A percentile compares a stretch with the other conserved stretches of the same genome.
Conservation (phyloP, 2,797 vertebrate species). For the Poecilia picta region DNA sequence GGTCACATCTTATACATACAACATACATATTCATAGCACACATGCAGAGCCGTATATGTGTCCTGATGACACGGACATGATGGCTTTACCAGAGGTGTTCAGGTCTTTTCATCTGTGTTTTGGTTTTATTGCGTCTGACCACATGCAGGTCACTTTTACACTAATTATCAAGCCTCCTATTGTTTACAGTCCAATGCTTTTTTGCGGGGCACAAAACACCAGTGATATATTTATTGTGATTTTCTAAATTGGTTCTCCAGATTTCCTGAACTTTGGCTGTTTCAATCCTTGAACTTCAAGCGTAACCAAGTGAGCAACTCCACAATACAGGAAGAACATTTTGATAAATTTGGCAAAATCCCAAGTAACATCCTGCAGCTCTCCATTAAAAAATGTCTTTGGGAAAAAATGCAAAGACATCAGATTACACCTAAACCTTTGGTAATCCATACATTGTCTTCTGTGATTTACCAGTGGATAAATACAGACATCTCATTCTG, state of each 20-base stretch:
- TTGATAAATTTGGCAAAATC: not conserved
- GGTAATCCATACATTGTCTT: not conserved
- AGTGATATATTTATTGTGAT: not conserved
- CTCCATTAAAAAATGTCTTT: not conserved
- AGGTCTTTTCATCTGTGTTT: slow-evolving; percentile 37
- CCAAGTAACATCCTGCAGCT: not conserved
- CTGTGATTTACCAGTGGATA: not conserved
- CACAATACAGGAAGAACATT: not conserved
- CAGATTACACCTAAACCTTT: not conserved
- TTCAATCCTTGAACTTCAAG: not conserved
- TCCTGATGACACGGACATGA: slow-evolving; percentile 59
- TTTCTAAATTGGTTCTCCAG: not conserved
- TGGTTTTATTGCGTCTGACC: slow-evolving; percentile 41
- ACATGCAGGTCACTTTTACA: slow-evolving; percentile 14
- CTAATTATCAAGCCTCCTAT: not conserved
- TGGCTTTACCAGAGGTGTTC: slow-evolving; percentile 48
- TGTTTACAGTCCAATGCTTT: not conserved
- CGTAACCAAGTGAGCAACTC: not conserved
- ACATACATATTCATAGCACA: slow-evolving; percentile 80
- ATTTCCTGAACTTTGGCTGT: not conserved
- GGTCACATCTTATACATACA: slow-evolving; percentile 79
- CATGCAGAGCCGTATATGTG: slow-evolving; percentile 71
- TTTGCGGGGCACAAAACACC: not conserved
- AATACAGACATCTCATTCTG: not conserved
- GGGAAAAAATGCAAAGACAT: not conserved